Evolutionary conservation across 1,140 invertebrate genomes (phyloP).

Genomic region (Listronotus bonariensis): DNA sequence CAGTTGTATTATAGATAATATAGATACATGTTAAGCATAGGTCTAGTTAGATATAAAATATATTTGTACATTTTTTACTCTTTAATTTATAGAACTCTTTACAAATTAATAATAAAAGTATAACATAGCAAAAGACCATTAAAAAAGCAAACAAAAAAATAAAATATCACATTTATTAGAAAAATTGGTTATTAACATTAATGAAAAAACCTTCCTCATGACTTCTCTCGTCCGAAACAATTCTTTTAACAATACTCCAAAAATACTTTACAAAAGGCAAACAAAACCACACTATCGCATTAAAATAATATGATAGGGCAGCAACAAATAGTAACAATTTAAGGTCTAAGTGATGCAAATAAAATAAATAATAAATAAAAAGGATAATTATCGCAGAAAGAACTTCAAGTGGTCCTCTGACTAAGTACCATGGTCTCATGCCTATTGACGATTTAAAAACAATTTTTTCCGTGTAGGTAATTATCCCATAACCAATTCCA

Average conservation of each 20-base stretch:
- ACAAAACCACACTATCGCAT: constrained; percentile 38
- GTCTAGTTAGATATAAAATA: no score
- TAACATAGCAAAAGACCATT: no score
- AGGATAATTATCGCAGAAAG: constrained; percentile 40
- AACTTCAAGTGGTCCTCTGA: constrained; percentile 40
- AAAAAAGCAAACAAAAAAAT: no score
- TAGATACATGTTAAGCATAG: no score
- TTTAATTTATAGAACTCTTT: no score
- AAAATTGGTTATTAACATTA: not conserved
- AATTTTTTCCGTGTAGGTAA: constrained; percentile 38
- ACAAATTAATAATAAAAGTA: no score
- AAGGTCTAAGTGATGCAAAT: constrained; percentile 34
- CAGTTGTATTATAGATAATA: no score
- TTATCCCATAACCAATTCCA: constrained; percentile 45
- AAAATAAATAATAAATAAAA: constrained; percentile 46
- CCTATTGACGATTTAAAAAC: constrained; percentile 39
- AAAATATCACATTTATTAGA: no score
- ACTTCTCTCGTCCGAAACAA: constrained; percentile 20
- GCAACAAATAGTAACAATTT: constrained; percentile 34
- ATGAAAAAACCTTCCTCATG: constrained; percentile 26
- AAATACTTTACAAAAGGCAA: constrained; percentile 30
- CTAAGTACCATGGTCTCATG: constrained; percentile 35
- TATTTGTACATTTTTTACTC: no score
- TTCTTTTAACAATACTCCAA: constrained; percentile 15
- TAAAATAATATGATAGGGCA: constrained; percentile 32